These are phyloP conservation scores for Acanthacorydalis orientalis DNA, from an alignment of 2,888 invertebrate genomes.

Conservation along the genomic window DNA sequence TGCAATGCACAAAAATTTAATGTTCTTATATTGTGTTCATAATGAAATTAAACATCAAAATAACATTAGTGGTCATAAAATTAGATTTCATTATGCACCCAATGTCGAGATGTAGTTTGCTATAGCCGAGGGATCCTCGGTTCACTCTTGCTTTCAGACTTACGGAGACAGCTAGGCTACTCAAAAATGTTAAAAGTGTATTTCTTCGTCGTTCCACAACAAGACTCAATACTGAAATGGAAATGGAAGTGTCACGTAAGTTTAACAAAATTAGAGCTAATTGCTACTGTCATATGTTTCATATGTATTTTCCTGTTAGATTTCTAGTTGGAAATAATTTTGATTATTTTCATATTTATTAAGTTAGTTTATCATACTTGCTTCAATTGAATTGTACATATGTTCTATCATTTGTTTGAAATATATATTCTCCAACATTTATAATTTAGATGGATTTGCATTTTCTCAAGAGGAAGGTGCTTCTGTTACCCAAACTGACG, in stretches of 20 bases:
- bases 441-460: slow-evolving; percentile 76
- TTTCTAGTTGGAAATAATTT: not conserved
- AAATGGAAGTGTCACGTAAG: slow-evolving; percentile 89
- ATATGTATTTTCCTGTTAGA: not conserved
- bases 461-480: slow-evolving; percentile 99
- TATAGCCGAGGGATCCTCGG: slow-evolving; percentile 2
- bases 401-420: slow-evolving; percentile 2
- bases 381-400: not conserved
- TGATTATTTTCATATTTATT: not conserved
- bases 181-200: slow-evolving; percentile 87
- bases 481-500: slow-evolving; percentile 81
- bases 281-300: not conserved
- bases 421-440: slow-evolving; percentile 1
- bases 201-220: slow-evolving; percentile 65
- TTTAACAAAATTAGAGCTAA: slow-evolving; percentile 23
- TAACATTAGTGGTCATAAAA: not conserved
- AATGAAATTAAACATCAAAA: not conserved
- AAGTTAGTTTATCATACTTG: not conserved
- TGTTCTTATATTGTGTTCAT: not conserved
- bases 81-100: not conserved
- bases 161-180: slow-evolving; percentile 91
- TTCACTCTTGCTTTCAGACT: slow-evolving; percentile 47
- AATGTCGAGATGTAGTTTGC: not conserved
- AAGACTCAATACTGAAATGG: slow-evolving; percentile 19
- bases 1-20: not conserved